Percentiles rank a stretch among this genome's conserved stretches.
Evolutionary conservation across 2,113 vertebrate species (phyloP).

Genomic region (Cnemophilus loriae): DNA sequence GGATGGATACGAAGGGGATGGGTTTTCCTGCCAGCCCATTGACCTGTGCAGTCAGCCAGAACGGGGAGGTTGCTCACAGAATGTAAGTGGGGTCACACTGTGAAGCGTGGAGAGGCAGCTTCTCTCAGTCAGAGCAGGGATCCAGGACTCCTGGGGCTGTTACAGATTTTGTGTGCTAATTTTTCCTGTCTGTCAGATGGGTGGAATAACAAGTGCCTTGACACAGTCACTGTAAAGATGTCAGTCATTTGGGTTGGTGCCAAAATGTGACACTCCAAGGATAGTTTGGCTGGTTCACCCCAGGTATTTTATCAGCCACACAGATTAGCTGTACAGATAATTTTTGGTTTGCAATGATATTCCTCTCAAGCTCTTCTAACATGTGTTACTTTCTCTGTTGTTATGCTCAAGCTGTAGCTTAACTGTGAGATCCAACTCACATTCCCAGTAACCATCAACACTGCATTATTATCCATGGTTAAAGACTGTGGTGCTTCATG

Average conservation of each 20-base stretch:
- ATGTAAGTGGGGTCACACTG: conserved; percentile 75
- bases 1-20: conserved; percentile 83
- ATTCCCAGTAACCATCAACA: neutral
- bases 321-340: neutral
- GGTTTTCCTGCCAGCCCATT: conserved; percentile 81
- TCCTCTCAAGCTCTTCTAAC: neutral
- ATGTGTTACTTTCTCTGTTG: neutral
- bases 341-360: neutral
- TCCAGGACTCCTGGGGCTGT: neutral
- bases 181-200: neutral
- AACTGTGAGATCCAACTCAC: neutral
- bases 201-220: neutral
- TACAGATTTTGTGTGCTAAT: neutral
- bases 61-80: conserved; percentile 82
- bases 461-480: neutral
- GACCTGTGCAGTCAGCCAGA: conserved; percentile 78
- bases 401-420: neutral
- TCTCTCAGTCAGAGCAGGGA: neutral
- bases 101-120: neutral
- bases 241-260: neutral
- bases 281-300: neutral
- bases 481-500: neutral
- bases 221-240: neutral
- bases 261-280: neutral
- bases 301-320: neutral